phyloP scores from a whole-genome alignment of 2,113 vertebrate species.

The Shinisaurus crocodilurus region DNA sequence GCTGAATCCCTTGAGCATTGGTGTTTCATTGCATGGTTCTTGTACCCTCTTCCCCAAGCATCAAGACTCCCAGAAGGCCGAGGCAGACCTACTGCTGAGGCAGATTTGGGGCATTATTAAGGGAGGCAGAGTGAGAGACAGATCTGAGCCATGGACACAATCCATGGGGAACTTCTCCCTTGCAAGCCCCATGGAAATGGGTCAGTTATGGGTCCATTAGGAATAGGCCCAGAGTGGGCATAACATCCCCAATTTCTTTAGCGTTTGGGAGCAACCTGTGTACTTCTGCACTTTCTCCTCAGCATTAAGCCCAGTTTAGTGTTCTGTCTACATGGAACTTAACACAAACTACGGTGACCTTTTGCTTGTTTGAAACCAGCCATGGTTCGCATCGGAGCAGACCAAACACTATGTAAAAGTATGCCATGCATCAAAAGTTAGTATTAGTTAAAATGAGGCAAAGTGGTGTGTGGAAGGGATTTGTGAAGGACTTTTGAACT shows the following conservation, averaged over 20 bases:
- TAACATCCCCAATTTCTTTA: neutral
- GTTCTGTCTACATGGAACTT: neutral
- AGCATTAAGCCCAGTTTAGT: neutral
- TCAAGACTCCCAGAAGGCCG: too few relatives aligned
- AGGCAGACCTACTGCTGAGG: too few relatives aligned
- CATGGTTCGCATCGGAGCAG: neutral
- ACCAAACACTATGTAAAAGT: neutral
- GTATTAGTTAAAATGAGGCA: neutral
- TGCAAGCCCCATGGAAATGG: neutral
- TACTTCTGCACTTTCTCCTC: neutral
- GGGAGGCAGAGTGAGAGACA: neutral
- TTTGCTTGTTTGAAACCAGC: neutral
- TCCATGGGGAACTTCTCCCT: neutral
- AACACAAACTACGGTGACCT: neutral
- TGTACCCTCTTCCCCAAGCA: neutral
- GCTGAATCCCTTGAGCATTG: slow-evolving; percentile 47
- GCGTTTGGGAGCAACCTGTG: neutral
- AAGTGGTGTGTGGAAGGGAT: neutral
- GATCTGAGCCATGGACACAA: neutral
- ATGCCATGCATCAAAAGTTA: neutral
- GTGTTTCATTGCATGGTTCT: neutral
- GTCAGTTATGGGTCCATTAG: neutral
- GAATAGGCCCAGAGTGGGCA: neutral
- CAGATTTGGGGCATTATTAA: neutral
- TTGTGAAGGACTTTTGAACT: neutral